A percentile compares a stretch with the other conserved stretches of the same genome.
These are phyloP conservation scores for Synodontis membranacea DNA, from an alignment of 2,113 vertebrate genomes.

Conservation along the genomic window DNA sequence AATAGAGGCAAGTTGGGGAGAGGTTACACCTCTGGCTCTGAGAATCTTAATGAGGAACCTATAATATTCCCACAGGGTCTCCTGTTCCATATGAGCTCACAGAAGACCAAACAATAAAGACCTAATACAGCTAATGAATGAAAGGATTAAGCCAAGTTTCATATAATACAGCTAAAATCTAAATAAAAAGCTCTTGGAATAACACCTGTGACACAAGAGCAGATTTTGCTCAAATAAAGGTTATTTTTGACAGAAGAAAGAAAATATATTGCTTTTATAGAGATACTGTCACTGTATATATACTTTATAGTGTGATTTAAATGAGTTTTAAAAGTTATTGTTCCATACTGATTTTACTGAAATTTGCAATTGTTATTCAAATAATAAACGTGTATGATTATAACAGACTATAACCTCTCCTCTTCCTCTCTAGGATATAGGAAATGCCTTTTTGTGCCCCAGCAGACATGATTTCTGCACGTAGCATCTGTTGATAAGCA, in stretches of 20 bases:
- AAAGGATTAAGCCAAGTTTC: conserved; percentile 45
- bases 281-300: background rate
- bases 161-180: background rate
- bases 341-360: background rate
- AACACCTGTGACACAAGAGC: background rate
- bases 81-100: conserved; percentile 34
- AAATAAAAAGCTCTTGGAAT: background rate
- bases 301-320: background rate
- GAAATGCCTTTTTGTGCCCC: conserved; percentile 69
- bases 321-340: background rate
- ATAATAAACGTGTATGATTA: background rate
- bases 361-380: background rate
- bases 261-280: background rate
- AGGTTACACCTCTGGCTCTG: conserved; percentile 60
- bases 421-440: conserved; percentile 65
- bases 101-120: conserved; percentile 1
- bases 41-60: conserved; percentile 60
- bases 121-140: conserved; percentile 30
- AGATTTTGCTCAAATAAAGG: background rate
- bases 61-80: conserved; percentile 54
- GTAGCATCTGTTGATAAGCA: conserved; percentile 82
- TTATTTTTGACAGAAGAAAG: background rate
- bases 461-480: conserved; percentile 72
- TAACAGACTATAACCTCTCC: conserved; percentile 9
- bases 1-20: conserved; percentile 61